Base-by-base conservation (phyloP, 2,888 invertebrate genomes). In the Hirtodrosophila alboralis region DNA sequence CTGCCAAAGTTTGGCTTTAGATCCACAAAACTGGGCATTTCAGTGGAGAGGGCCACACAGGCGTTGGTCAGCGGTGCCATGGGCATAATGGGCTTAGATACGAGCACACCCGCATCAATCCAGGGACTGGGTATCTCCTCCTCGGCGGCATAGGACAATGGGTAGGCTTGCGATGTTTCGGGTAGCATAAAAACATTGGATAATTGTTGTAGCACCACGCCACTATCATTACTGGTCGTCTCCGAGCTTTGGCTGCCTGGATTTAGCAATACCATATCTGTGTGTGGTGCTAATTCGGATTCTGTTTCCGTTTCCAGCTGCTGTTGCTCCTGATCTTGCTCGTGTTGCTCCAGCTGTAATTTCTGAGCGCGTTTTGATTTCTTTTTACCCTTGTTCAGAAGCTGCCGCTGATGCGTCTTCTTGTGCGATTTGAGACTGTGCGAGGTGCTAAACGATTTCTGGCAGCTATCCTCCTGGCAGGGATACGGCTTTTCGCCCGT, bases 361-460 rank as follows among this genome's bases (percentile, higher is more conserved):
- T 84, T 86, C 0, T 53, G 67, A 0, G 57, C 65, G 1, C 87
- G 75, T 16, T 74, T 84, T 0, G 78, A 51, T 60, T 85, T 87
- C 51, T 87, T 83, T 28, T 85, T 78, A 4, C 65, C 75, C 49
- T 85, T 83, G 57, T 73, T 75, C 3, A 70, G 59, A 38, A 70
- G 49, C 59, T 87, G 89, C 74, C 91, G 92, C 87, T 93, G 93
- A 84, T 97, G 96, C 47, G 94, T 95, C 88, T 93, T 94, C 33
- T 94, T 92, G 86, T 97, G 97, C 30, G 95, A 94, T 85, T 95
- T 95, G 2, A 97, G 91, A 87, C 95, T 96, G 81, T 96, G 95
- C n/a, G 95, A 93, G 0, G 96, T 96, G 6, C 96, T 95, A 90
- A 97, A 97, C 0, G 96, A 93, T 77, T 95, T 93, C 16, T 93